These are phyloP conservation scores for Irena cyanogastra DNA, from an alignment of 2,113 vertebrate species.

Conservation along the genomic window DNA sequence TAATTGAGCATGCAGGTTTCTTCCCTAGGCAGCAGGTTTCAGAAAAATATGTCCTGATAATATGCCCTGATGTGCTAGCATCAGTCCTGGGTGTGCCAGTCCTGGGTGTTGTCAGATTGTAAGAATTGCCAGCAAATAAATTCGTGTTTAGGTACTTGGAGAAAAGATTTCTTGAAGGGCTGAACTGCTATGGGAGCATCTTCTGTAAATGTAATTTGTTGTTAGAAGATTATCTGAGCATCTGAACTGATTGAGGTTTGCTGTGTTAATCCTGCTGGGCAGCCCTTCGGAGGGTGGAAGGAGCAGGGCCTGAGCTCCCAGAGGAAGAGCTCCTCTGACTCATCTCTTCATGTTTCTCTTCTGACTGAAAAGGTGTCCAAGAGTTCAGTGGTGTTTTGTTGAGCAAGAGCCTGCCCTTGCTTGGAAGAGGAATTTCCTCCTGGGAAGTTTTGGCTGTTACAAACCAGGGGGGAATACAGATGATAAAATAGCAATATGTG, in stretches of 20 bases:
- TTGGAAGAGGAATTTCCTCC: not conserved
- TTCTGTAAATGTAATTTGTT: not conserved
- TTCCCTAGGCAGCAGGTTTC: not conserved
- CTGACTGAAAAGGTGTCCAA: not conserved
- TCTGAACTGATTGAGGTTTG: not conserved
- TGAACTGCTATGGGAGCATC: not conserved
- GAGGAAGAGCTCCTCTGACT: not conserved
- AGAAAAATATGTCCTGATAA: not conserved
- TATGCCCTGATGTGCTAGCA: not conserved
- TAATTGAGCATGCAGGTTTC: not conserved
- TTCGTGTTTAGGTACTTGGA: not conserved
- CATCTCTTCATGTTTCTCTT: not conserved
- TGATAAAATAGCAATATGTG: not conserved
- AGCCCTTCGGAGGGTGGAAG: not conserved
- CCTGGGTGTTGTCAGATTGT: not conserved
- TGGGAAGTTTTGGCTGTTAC: not conserved
- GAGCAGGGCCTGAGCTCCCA: not conserved
- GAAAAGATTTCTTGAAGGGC: rapidly evolving
- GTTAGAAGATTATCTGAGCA: slow-evolving; percentile 15
- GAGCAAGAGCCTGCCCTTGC: not conserved
- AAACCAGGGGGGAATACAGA: not conserved
- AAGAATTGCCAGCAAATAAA: not conserved
- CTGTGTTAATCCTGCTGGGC: not conserved
- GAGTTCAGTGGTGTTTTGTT: not conserved
- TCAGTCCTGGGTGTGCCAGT: not conserved